phyloP scores from a whole-genome alignment of 2,113 vertebrate genomes.

The Anolis sagrei region DNA sequence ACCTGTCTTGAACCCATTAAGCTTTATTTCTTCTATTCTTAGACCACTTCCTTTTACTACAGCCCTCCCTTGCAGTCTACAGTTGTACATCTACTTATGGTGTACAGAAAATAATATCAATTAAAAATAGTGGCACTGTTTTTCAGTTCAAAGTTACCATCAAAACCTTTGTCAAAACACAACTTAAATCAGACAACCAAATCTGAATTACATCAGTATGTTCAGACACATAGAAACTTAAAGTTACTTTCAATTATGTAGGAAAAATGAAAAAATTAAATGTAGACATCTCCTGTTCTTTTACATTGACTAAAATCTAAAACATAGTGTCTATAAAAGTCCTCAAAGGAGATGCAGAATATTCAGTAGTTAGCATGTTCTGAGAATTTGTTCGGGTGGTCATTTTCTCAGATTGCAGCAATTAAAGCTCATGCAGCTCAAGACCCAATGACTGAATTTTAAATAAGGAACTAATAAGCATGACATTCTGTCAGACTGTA shows the following conservation, averaged over 20 bases:
- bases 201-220: neutral
- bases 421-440: neutral
- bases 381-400: neutral
- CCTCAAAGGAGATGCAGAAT: neutral
- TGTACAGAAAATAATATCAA: neutral
- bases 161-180: neutral
- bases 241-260: constrained; percentile 1
- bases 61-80: neutral
- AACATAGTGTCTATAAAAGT: neutral
- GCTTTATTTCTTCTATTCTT: neutral
- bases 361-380: neutral
- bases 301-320: neutral
- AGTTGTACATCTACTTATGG: neutral
- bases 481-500: constrained; percentile 41
- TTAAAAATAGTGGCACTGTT: neutral
- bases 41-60: neutral
- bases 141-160: neutral
- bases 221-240: neutral
- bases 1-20: neutral
- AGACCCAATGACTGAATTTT: constrained; percentile 32
- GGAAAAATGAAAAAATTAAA: constrained; percentile 2
- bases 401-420: constrained; percentile 22
- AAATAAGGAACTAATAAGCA: constrained; percentile 21
- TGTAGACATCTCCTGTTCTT: neutral
- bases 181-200: neutral